phyloP scores from a whole-genome alignment of 2,797 vertebrate genomes.

The Phataginus tetradactyla region DNA sequence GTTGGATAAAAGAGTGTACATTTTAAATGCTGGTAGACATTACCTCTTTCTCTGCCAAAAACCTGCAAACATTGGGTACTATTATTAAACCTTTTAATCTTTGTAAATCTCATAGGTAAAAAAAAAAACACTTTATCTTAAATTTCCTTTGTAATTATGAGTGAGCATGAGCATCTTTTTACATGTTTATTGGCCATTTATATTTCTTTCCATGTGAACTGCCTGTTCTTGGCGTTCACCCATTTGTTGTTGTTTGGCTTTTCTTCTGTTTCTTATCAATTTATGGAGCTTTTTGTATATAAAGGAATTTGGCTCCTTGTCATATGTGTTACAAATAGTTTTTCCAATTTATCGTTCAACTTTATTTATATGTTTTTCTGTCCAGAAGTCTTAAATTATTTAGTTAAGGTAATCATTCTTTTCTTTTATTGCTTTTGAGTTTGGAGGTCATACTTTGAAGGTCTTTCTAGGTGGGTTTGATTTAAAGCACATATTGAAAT shows the following conservation, averaged over 20 bases:
- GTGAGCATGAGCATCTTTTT: conserved; percentile 12
- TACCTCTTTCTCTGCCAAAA: not conserved
- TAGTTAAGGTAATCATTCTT: conserved; percentile 3
- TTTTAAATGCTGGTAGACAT: not conserved
- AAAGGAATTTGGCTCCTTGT: conserved; percentile 50
- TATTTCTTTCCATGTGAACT: conserved; percentile 54
- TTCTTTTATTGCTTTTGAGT: conserved; percentile 31
- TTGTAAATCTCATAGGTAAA: not conserved
- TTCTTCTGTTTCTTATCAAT: conserved; percentile 60
- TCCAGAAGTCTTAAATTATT: conserved; percentile 8
- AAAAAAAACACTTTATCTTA: conserved; percentile 28
- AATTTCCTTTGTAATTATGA: conserved; percentile 30
- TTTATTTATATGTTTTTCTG: conserved; percentile 24
- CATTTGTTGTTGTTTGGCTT: conserved; percentile 45
- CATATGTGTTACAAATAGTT: conserved; percentile 48
- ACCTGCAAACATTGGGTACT: not conserved
- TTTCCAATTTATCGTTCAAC: conserved; percentile 45
- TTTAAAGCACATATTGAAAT: conserved; percentile 16
- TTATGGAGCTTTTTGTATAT: conserved; percentile 55
- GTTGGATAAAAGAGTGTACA: not conserved
- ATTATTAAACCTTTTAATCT: conserved; percentile 13
- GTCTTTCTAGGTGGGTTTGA: conserved; percentile 31
- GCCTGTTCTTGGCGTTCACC: conserved; percentile 11
- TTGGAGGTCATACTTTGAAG: conserved; percentile 42
- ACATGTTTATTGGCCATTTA: conserved; percentile 53